A percentile compares a stretch with the other conserved stretches of the same genome.
Evolutionary conservation across 2,888 invertebrate species (phyloP).

Genomic region (Nipponacmea schrenckii): DNA sequence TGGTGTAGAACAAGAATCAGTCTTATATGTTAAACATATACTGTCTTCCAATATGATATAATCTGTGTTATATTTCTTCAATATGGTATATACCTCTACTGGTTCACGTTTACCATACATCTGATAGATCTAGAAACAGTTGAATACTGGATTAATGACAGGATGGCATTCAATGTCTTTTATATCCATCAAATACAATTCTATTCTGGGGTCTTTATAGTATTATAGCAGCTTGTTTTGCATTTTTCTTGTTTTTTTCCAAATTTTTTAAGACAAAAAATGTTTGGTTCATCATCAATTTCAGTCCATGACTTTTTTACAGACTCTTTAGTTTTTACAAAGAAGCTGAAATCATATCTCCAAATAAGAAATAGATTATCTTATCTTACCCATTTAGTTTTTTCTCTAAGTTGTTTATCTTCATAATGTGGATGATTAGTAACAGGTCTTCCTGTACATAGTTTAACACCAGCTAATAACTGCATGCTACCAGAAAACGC

Average conservation of each 20-base stretch:
- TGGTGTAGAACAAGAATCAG: slow-evolving; percentile 65
- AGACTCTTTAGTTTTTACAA: too few species aligned
- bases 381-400: slow-evolving; percentile 66
- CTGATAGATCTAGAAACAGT: slow-evolving; percentile 65
- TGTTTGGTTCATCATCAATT: too few species aligned
- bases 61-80: slow-evolving; percentile 62
- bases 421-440: slow-evolving; percentile 71
- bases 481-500: slow-evolving; percentile 71
- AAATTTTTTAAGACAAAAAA: too few species aligned
- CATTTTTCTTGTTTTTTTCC: too few species aligned
- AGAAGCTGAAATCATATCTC: too few species aligned
- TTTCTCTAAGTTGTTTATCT: slow-evolving; percentile 67
- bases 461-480: slow-evolving; percentile 70
- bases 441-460: slow-evolving; percentile 68
- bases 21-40: slow-evolving; percentile 66
- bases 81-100: slow-evolving; percentile 63
- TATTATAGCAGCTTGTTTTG: too few species aligned
- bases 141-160: neutral
- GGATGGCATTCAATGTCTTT: neutral
- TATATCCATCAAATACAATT: too few species aligned
- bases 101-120: slow-evolving; percentile 67
- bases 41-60: slow-evolving; percentile 70
- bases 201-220: too few species aligned
- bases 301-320: too few species aligned
- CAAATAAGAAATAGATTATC: too few species aligned